Evolutionary conservation across 2,888 invertebrate genomes (phyloP), one percentile per base, ranked within the genome.

Genomic region (Dryobotodes eremita): DNA sequence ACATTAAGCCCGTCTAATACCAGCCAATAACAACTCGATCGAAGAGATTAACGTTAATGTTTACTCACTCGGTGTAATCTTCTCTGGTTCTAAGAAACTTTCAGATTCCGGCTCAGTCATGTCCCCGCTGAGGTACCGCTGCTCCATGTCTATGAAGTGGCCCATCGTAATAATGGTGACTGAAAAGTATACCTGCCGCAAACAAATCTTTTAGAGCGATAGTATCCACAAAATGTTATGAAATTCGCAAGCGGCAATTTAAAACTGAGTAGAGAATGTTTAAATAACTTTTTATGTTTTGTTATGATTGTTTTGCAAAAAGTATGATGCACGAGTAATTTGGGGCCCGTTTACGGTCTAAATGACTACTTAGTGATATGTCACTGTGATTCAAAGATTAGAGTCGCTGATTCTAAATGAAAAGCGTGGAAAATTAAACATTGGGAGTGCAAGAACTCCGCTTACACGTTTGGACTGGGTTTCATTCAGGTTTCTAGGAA

Each of bases 171-270:
- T 94, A 71, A 97, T 97, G 46, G 97, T 97, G 88, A 98, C 93
- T 5, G 97, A 94, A 94, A 98, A 98, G 93, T 98, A 98, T 64
- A 97, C 94, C 98, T 98, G 97, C n/a, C 91, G 91, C 68, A 83
- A 83, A 87, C 15, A 82, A 77, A 79, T 68, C 66, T 65, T 83
- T 83, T 86, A 86, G 71, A 76, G 72, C 77, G 66, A 68, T 76
- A 72, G 46, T 42, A 71, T 66, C 17, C 11, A 42, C 17, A 36
- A 17, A 59, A 57, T n/a, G 57, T n/a, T 13, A 20, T 1, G 2
- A 4, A 13, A 11, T n/a, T 42, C n/a, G 11, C 17, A 59, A 59
- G 70, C 59, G 11, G 23, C 23, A 23, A 53, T 36, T 31, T 23
- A n/a, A 46, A 46, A 46, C n/a, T 17, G 0, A 42, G 42, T n/a